phyloP scores from a whole-genome alignment of 1,140 invertebrate genomes.

The Temnothorax curvispinosus region DNA sequence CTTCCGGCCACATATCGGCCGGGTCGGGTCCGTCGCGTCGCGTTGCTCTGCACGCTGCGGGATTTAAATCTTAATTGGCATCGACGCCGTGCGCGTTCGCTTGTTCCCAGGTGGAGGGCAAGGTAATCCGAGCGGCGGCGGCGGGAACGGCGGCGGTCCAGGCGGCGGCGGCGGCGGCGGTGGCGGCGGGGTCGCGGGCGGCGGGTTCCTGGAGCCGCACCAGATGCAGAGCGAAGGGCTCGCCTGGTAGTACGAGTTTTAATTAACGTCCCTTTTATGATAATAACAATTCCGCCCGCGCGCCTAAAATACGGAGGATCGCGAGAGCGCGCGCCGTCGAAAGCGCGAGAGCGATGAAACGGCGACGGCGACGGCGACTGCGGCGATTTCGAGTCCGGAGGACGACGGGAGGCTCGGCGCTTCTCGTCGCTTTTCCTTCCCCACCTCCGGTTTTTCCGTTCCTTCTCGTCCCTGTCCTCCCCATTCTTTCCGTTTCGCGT shows the following conservation, averaged over 20 bases:
- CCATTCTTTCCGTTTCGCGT: not conserved
- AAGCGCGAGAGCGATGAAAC: not conserved
- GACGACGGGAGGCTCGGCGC: slow-evolving; percentile 27
- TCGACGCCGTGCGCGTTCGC: slow-evolving; percentile 66
- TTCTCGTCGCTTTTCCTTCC: slow-evolving; percentile 26
- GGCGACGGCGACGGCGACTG: not conserved
- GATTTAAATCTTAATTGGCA: slow-evolving; percentile 63
- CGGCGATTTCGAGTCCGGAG: slow-evolving; percentile 27
- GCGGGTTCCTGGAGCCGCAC: slow-evolving; percentile 90
- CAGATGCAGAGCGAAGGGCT: slow-evolving; percentile 91
- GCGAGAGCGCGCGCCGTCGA: slow-evolving; percentile 7
- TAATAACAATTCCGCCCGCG: slow-evolving; percentile 72
- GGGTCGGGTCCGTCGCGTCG: not conserved
- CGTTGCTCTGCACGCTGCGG: slow-evolving; percentile 6
- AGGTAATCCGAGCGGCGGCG: slow-evolving; percentile 83
- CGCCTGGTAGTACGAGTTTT: slow-evolving; percentile 89
- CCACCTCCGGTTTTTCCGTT: not conserved
- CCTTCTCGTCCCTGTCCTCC: slow-evolving; percentile 8
- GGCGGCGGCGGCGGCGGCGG: slow-evolving; percentile 83
- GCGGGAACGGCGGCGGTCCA: slow-evolving; percentile 82
- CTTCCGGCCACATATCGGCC: slow-evolving; percentile 17
- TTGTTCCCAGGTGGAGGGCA: slow-evolving; percentile 83
- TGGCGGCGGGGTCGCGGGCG: slow-evolving; percentile 86
- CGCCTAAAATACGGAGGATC: not conserved
- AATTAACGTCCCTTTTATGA: slow-evolving; percentile 73